Evolutionary conservation across 2,888 invertebrate species (phyloP), one percentile per base, ranked within the genome.

Genomic region (Bellardia pandia): DNA sequence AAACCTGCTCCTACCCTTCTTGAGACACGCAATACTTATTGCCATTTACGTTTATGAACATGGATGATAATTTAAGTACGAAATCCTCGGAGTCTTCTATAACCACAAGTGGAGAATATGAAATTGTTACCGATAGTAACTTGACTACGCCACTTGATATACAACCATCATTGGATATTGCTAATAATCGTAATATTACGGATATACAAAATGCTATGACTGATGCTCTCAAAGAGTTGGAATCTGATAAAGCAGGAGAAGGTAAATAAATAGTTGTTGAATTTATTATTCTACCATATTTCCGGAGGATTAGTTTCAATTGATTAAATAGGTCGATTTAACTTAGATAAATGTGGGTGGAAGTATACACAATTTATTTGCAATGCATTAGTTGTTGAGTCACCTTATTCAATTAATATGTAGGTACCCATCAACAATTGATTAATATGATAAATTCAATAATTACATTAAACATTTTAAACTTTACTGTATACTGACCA

Each of bases 71-170:
- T 93, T 93, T 95, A 91, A 96, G 96, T 91, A 95, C 95, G 48
- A 95, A 95, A 93, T 96, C 96, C 84, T 94, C 95, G 90, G 96
- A 96, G 93, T 96, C 96, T 86, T 96, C 96, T 88, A 94, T 95
- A 90, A 95, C 95, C 80, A 95, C 95, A 86, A 95, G 95, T 91
- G 96, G 96, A 89, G 96, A 96, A 92, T 96, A 96, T 93, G 96
- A 96, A 92, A 95, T 96, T 90, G 95, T 96, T 85, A 95, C 94
- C 88, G 95, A 95, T 64, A 92, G 91, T 86, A 92, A 91, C 90
- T 90, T 92, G 56, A 88, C 90, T 69, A 94, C 94, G 85, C 94
- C 92, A 14, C 89, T 91, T 88, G 92, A 92, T 33, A 85, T 89
- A 64, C 87, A 90, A 66, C 96, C 96, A 40, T 95, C 95, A 89